Evolutionary conservation across 2,797 vertebrate species (phyloP), one percentile per base, ranked within the genome.

Genomic region (Peromyscus eremicus): DNA sequence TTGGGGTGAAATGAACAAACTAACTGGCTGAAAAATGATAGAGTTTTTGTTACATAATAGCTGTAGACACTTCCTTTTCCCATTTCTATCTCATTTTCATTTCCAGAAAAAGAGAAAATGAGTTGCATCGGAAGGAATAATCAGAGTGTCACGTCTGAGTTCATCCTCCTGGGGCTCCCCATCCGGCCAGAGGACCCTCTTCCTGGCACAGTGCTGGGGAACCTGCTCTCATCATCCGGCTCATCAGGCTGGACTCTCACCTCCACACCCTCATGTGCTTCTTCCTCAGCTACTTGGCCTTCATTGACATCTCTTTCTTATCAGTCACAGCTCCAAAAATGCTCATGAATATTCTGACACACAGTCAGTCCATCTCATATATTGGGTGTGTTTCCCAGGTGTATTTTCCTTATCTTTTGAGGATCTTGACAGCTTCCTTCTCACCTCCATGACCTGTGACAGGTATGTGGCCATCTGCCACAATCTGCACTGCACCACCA

Each of bases 181-280:
- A 94, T 94, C 46, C 0, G 0, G 0, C 46, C 68, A 43, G 81
- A 83, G 27, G 23, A 96, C 3, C 5, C 79, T 98, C 2, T 98
- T 98, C 43, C 82, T 98, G 40, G 64, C 14, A 97, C 64, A 0
- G 79, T 97, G 83, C 79, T 97, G 80, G 97, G 97, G 40, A 98
- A 97, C 76, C 94, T 98, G 86, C 92, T 97, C 79, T 97, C 79
- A 96, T 97, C 75, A 2, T 97, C n/a, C 82, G 97, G 83, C 91
- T 97, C 49, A 97, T 97, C 96, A 83, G 71, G 46, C 75, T 97
- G 73, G 96, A 97, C 52, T 13, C 94, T 21, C 11, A 0, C 6
- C 95, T 98, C 17, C 92, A 95, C 76, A 97, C 80, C 1, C 95
- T 96, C 29, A 97, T 97, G 97, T 97, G 97, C 92, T 98, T 97